Conservation (phyloP, 2,888 invertebrate species). For the Encarsia formosa region DNA sequence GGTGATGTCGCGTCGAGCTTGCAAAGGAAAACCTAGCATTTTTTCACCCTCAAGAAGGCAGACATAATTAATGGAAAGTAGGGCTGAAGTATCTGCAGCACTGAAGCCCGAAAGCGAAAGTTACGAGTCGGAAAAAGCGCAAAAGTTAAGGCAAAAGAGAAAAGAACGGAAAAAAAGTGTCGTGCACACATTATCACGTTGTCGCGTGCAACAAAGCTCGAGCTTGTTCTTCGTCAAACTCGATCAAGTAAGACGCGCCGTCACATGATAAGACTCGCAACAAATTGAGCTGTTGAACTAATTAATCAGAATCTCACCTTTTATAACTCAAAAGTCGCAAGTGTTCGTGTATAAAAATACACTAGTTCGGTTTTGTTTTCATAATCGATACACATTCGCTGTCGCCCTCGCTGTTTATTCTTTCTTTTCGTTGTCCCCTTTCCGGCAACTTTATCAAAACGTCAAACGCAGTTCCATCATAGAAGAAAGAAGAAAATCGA, state of each 20-base stretch:
- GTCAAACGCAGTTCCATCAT: slow-evolving; percentile 38
- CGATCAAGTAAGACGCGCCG: too few species aligned
- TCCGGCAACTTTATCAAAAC: slow-evolving; percentile 43
- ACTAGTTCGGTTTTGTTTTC: slow-evolving; percentile 29
- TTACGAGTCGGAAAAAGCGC: too few species aligned
- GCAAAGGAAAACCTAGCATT: too few species aligned
- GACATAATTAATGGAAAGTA: too few species aligned
- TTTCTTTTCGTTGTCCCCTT: background rate
- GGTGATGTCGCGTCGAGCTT: too few species aligned
- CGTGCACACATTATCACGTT: background rate
- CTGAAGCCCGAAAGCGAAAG: too few species aligned
- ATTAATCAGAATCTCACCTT: too few species aligned
- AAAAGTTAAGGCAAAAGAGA: background rate
- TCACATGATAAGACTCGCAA: too few species aligned
- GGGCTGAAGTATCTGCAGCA: too few species aligned
- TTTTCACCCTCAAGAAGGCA: too few species aligned
- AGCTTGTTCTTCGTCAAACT: slow-evolving; percentile 19
- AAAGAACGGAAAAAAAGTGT: background rate
- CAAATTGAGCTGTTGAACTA: too few species aligned
- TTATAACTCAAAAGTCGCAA: too few species aligned
- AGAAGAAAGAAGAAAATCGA: background rate
- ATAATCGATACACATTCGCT: slow-evolving; percentile 21
- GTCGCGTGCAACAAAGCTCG: slow-evolving; percentile 12
- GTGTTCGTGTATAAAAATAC: background rate
- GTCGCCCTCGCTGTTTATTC: background rate